phyloP scores from a whole-genome alignment of 2,113 vertebrate species.

The Kryptolebias marmoratus region DNA sequence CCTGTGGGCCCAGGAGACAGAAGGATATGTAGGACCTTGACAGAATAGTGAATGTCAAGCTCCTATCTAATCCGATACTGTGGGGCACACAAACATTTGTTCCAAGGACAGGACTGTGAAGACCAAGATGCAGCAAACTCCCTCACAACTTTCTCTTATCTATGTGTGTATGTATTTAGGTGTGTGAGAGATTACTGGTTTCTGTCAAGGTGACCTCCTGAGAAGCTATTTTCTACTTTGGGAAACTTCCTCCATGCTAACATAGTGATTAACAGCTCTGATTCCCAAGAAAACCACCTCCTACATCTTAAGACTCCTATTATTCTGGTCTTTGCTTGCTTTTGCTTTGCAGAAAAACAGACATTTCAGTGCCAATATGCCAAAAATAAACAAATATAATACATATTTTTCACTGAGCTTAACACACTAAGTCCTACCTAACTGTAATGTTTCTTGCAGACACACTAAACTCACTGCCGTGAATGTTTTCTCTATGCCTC shows the following conservation, averaged over 20 bases:
- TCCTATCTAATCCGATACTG: not conserved
- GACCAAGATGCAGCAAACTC: not conserved
- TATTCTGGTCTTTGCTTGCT: constrained; percentile 6
- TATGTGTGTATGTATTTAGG: not conserved
- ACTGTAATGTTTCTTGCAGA: constrained; percentile 33
- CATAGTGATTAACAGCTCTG: constrained; percentile 31
- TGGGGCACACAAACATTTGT: constrained; percentile 21
- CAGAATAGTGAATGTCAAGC: not conserved
- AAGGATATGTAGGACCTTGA: not conserved
- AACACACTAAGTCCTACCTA: constrained; percentile 37
- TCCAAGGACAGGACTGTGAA: constrained; percentile 29
- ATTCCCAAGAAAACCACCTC: constrained; percentile 41
- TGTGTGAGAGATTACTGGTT: constrained; percentile 16
- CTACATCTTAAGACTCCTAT: constrained; percentile 15
- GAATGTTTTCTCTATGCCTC: constrained; percentile 33
- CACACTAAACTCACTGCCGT: constrained; percentile 39
- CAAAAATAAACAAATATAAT: constrained; percentile 42
- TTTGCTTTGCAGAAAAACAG: constrained; percentile 45
- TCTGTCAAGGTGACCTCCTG: constrained; percentile 61
- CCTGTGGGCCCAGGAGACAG: not conserved
- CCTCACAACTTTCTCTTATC: not conserved
- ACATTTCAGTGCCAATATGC: constrained; percentile 3
- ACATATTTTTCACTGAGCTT: constrained; percentile 19
- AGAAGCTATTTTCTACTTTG: constrained; percentile 21
- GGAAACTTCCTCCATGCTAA: constrained; percentile 42